These are phyloP conservation scores for Cervus canadensis DNA, from an alignment of 2,113 vertebrate genomes.

Conservation along the genomic window DNA sequence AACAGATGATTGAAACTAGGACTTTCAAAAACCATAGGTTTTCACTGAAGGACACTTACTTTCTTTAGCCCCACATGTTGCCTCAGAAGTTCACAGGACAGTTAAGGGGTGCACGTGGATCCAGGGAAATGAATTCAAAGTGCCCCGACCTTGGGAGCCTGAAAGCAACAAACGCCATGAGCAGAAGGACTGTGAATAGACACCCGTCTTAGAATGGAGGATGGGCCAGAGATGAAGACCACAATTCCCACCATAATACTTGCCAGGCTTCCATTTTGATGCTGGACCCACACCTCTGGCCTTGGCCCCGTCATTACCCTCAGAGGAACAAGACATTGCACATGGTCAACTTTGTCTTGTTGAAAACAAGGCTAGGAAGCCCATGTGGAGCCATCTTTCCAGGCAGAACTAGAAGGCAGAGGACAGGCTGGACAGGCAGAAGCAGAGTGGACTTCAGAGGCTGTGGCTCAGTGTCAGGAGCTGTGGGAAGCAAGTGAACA, in stretches of 20 bases:
- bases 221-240: neutral
- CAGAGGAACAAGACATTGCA: neutral
- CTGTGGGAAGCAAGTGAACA: neutral
- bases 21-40: neutral
- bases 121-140: neutral
- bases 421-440: neutral
- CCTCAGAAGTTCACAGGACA: neutral
- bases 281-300: neutral
- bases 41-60: neutral
- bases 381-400: neutral
- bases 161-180: neutral
- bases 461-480: neutral
- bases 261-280: neutral
- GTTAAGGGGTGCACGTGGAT: neutral
- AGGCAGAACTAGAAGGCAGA: neutral
- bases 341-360: neutral
- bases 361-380: neutral
- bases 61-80: neutral
- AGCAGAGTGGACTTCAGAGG: neutral
- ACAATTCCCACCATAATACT: neutral
- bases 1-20: neutral
- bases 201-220: neutral
- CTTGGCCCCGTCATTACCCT: neutral
- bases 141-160: neutral
- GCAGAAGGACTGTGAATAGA: neutral